Evolutionary conservation across 2,113 vertebrate species (phyloP), one percentile per base, ranked within the genome.

Genomic region (Chloroceryle aenea): DNA sequence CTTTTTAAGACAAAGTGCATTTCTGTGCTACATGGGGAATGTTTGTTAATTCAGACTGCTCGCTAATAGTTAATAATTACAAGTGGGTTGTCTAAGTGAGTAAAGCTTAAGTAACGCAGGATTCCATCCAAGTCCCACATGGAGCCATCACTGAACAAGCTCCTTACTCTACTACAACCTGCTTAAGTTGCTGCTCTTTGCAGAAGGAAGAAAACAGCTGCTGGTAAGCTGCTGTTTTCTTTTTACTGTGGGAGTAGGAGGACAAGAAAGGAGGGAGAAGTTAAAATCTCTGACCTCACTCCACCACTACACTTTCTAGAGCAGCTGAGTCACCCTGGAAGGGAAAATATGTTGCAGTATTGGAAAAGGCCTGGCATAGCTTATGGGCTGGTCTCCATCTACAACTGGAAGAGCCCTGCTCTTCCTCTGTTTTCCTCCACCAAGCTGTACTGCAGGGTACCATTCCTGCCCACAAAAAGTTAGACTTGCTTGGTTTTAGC

Each of bases 291-390:
- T 87, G 89, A 59, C 76, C 38, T 91, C 27, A 16, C 53, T 95
- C 77, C 43, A 64, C 38, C 40, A 71, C n/a, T 78, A 53, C 32
- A 7, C 36, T 94, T 91, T 42, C 32, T 78, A 92, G 74, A 91
- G 77, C 48, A 91, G 89, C 91, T 89, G 94, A 95, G 80, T 94
- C 93, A 89, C 34, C 12, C 36, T 91, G 77, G 27, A 66, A 87
- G 48, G 77, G 69, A 85, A 87, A 79, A 81, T 10, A 11, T 3
- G 1, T 58, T 82, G 53, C 40, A 68, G 73, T 11, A 10, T 52
- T 74, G 84, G 80, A 79, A 79, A 56, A 78, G 69, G 11, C 53
- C 75, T 95, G 69, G 61, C 43, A 17, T 4, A 36, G 43, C 5
- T 71, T 86, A 11, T 20, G 48, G 47, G 43, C 75, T 86, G 50